Percentiles rank a stretch among this genome's conserved stretches.
These are phyloP conservation scores for Pissodes strobi DNA, from an alignment of 1,140 invertebrate species.

Conservation along the genomic window DNA sequence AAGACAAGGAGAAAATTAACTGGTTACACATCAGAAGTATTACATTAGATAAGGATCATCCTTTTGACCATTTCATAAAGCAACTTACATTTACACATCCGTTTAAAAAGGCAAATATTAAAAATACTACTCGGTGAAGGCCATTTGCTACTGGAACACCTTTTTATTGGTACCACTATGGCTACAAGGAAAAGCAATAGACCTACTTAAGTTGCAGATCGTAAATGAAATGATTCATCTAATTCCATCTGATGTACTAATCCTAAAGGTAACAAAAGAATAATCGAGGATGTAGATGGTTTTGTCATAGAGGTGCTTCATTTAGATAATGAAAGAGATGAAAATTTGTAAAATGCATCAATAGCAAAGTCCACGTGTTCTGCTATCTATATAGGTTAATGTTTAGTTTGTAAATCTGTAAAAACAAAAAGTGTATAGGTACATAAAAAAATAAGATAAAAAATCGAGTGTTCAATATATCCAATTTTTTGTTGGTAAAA, in stretches of 20 bases:
- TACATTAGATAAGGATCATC: not conserved
- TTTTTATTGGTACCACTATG: not conserved
- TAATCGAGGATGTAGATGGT: too few species aligned
- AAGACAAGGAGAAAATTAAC: conserved; percentile 16
- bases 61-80: not conserved
- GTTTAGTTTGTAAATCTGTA: too few species aligned
- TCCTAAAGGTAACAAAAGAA: too few species aligned
- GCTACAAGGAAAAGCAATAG: not conserved
- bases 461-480: too few species aligned
- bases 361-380: too few species aligned
- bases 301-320: too few species aligned
- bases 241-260: not conserved
- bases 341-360: too few species aligned
- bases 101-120: not conserved
- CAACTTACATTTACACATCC: not conserved
- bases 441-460: too few species aligned
- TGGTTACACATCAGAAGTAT: conserved; percentile 20
- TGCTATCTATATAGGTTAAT: too few species aligned
- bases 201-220: not conserved
- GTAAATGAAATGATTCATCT: not conserved
- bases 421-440: too few species aligned
- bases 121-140: not conserved
- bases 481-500: too few species aligned
- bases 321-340: too few species aligned
- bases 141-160: not conserved